Evolutionary conservation across 2,888 invertebrate genomes (phyloP).

Genomic region (Xylota segnis): DNA sequence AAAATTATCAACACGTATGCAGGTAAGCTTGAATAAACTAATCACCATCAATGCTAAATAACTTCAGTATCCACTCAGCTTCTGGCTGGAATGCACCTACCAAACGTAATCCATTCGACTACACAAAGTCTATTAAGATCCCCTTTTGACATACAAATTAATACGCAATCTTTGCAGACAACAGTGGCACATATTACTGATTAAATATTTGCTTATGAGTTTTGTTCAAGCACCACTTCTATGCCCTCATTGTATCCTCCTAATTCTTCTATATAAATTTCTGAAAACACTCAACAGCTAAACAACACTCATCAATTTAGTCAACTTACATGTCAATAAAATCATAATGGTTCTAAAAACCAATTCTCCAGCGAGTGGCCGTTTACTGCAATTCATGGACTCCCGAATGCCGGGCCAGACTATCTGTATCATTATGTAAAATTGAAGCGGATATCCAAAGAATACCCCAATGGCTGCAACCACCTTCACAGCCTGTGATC

Average conservation of each 20-base stretch:
- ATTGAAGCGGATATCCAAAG: constrained; percentile 97
- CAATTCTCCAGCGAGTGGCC: constrained; percentile 88
- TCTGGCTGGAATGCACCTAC: no score
- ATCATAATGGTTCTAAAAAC: constrained; percentile 90
- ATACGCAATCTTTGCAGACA: neutral
- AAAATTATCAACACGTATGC: no score
- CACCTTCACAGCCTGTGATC: constrained; percentile 92
- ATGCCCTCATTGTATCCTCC: neutral
- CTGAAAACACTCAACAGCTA: neutral
- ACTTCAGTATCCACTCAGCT: no score
- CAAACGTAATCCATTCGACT: no score
- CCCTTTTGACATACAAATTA: neutral
- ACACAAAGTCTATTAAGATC: no score
- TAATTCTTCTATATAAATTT: neutral
- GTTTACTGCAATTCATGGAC: constrained; percentile 86
- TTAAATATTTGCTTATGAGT: neutral
- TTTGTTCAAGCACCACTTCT: neutral
- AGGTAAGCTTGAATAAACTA: no score
- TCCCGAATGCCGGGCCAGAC: constrained; percentile 91
- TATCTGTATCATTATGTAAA: constrained; percentile 96
- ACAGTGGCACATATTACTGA: neutral
- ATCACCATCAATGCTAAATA: no score
- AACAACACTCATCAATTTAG: neutral
- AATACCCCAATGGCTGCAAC: constrained; percentile 94
- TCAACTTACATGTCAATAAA: constrained; percentile 92